Base-by-base conservation (phyloP, 35 echinoderm and acorn worm species). In the Eucidaris tribuloides region DNA sequence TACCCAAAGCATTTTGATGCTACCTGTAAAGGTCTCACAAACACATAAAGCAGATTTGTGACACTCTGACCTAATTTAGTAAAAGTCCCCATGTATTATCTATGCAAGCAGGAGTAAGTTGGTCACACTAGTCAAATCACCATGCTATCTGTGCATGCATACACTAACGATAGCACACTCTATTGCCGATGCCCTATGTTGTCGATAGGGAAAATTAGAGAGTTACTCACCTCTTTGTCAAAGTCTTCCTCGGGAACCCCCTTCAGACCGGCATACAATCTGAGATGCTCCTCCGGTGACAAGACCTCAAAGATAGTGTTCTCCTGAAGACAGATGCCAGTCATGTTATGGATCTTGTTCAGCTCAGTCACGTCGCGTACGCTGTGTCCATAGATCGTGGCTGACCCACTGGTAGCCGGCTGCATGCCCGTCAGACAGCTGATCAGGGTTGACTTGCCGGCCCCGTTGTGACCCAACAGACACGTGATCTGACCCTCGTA, bases 401-500 rank as follows among this genome's bases (percentile, higher is more conserved):
- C 90, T 0, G 24, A 7, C 29, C 90, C 90, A 6, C 40, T 65
- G 2, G 71, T 86, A 30, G 90, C 46, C 6, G 64, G 25, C 46
- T 82, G 13, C 58, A 92, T 45, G 18, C 90, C 90, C 28, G 83
- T 92, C 50, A 92, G 68, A 22, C 40, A 49, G 43, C 65, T 87
- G 28, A 92, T 80, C 17, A 92, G 79, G 7, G 83, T 87, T 1
- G 84, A 59, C 57, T 92, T 92, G 11, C 84, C 90, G 0, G 83
- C 84, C 2, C 84, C 90, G 36, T 92, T 92, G 79, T 92, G 90
- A 29, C 90, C 90, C 1, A 87, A 66, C 1, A 92, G 79, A 70
- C 90, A 92, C 7, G 84, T 87, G 23, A 92, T 92, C 43, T 92
- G 83, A 59, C 90, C 90, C 70, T 92, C 90, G 56, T 92, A 92